Percentiles rank a stretch among this genome's conserved stretches.
Conservation (phyloP, 2,888 invertebrate genomes). For the Sesia bembeciformis region DNA sequence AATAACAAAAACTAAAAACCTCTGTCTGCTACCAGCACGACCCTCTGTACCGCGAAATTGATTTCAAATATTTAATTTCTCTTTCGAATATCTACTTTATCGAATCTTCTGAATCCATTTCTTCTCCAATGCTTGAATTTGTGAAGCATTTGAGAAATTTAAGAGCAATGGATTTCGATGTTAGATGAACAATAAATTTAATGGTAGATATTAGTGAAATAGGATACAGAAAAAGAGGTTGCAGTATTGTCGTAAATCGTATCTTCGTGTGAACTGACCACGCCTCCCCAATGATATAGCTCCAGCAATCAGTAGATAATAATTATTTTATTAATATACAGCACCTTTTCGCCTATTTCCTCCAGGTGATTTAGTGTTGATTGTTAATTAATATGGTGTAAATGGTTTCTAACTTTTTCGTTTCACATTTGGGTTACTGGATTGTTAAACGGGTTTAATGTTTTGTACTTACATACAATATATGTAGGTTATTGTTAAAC, state of each 20-base stretch:
- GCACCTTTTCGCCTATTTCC: constrained; percentile 52
- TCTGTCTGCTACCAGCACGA: constrained; percentile 34
- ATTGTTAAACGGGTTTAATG: not conserved
- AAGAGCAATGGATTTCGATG: not conserved
- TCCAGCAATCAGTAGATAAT: constrained; percentile 46
- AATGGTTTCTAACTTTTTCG: constrained; percentile 18
- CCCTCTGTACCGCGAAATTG: constrained; percentile 6
- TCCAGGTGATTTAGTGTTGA: constrained; percentile 43
- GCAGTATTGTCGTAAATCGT: constrained; percentile 43
- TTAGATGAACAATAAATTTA: not conserved
- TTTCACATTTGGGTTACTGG: not conserved
- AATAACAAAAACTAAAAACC: constrained; percentile 33
- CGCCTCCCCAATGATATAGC: constrained; percentile 46
- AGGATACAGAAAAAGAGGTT: constrained; percentile 5
- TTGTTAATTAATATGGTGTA: constrained; percentile 39
- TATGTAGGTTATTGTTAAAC: too few species aligned
- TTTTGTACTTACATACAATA: not conserved
- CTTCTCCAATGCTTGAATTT: not conserved
- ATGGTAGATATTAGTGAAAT: not conserved
- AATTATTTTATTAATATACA: constrained; percentile 65
- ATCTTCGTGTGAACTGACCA: constrained; percentile 54
- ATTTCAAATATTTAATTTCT: not conserved
- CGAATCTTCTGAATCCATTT: not conserved
- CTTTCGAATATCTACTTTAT: not conserved
- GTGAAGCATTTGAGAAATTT: not conserved